These are phyloP conservation scores for Chelonus insularis DNA, from an alignment of 1,140 invertebrate species.

Conservation along the genomic window DNA sequence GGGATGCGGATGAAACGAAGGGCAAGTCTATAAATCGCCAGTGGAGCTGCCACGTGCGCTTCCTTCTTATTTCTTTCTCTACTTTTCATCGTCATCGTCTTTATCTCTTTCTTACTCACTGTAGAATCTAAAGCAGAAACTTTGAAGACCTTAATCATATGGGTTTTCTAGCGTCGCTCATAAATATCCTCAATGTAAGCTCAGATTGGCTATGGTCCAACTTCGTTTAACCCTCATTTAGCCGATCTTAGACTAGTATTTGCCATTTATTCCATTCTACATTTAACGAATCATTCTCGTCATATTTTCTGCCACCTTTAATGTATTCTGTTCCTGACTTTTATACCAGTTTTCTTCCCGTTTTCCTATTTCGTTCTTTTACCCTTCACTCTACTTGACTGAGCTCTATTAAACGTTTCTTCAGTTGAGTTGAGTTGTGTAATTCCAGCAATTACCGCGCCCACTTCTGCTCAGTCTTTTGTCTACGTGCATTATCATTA, in stretches of 20 bases:
- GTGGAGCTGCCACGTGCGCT: neutral
- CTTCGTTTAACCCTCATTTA: slow-evolving; percentile 40
- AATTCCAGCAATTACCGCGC: slow-evolving; percentile 7
- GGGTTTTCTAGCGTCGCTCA: slow-evolving; percentile 42
- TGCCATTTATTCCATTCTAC: neutral
- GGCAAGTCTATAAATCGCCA: neutral
- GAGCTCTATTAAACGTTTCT: slow-evolving; percentile 1
- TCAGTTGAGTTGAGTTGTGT: neutral
- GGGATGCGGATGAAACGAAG: slow-evolving; percentile 1
- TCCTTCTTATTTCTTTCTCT: neutral
- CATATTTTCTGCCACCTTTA: neutral
- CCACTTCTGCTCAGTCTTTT: slow-evolving; percentile 1
- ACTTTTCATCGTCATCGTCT: neutral
- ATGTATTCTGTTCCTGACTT: neutral
- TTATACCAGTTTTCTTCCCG: neutral
- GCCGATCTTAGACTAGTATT: slow-evolving; percentile 33
- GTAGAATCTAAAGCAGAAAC: slow-evolving; percentile 19
- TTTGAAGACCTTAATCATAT: slow-evolving; percentile 44
- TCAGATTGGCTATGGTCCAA: slow-evolving; percentile 40
- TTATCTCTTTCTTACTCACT: neutral
- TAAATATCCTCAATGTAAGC: slow-evolving; percentile 45
- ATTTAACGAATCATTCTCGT: neutral
- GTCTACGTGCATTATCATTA: neutral
- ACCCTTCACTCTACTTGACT: neutral
- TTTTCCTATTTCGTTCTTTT: neutral